Conservation (phyloP, 2,888 invertebrate species). For the Meteorus cinctellus region DNA sequence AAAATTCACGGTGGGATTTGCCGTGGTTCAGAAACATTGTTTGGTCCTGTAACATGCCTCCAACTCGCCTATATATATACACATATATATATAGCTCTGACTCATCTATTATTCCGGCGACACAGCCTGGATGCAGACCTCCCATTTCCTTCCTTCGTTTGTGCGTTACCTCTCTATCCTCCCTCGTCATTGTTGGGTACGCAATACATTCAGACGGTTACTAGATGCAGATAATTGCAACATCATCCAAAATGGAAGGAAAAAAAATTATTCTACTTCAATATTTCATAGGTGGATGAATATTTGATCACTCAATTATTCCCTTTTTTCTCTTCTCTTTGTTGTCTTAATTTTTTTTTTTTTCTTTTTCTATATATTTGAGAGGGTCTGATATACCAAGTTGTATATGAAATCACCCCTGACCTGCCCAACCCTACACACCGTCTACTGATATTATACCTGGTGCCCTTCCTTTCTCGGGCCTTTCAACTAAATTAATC, state of each 20-base stretch:
- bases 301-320: background rate
- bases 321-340: background rate
- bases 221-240: background rate
- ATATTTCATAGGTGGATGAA: background rate
- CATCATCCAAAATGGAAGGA: background rate
- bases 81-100: constrained; percentile 28
- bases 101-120: constrained; percentile 66
- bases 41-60: constrained; percentile 57
- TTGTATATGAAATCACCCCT: constrained; percentile 23
- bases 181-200: background rate
- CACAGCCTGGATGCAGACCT: constrained; percentile 49
- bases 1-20: constrained; percentile 66
- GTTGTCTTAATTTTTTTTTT: background rate
- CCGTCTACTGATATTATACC: constrained; percentile 13
- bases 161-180: background rate
- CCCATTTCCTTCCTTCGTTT: constrained; percentile 17
- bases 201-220: background rate
- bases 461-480: constrained; percentile 51
- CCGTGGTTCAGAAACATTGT: constrained; percentile 67
- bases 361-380: background rate
- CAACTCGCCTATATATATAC: constrained; percentile 54
- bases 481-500: constrained; percentile 70
- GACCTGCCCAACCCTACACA: constrained; percentile 33
- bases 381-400: background rate
- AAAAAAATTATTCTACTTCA: background rate